Evolutionary conservation across 2,113 vertebrate species (phyloP), one percentile per base, ranked within the genome.

Genomic region (Synodontis membranacea): DNA sequence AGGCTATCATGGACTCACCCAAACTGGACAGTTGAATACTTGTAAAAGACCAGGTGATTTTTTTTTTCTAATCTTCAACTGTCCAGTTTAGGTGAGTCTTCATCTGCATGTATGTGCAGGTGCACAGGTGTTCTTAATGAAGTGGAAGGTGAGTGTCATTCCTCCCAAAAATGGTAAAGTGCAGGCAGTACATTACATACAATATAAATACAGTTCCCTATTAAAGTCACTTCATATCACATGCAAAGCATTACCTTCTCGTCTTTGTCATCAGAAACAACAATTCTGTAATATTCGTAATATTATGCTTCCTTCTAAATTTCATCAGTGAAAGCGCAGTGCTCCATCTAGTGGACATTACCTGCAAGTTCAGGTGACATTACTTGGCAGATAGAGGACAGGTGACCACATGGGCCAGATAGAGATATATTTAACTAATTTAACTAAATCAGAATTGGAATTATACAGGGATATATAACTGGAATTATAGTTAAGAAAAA

Each of bases 331-430:
- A 56, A 3, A 60, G 39, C 17, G 46, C 37, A 84, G 7, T 58
- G 34, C 83, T 21, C 39, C 70, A 84, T 75, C 70, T 84, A 84
- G 68, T 76, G 83, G 70, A 8, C 50, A 60, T 34, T 39, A 46
- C 3, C 0, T 23, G 15, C 68, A 84, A 4, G 15, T 60, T 84
- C 52, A 54, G 15, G 34, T 58, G 17, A 74, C 0, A 25, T 17
- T 2, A 62, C 34, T 74, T 74, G n/a, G 46, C 5, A 28, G 52
- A n/a, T 19, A 37, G 19, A 19, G 68, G 17, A 68, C 8, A 50
- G 5, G 1, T 64, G 60, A 54, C 28, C n/a, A 31, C 42, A 56
- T 44, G 52, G 14, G 15, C 14, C 25, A 48, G 9, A 28, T 75
- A 25, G 10, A 14, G 4, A 37, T 21, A 37, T 37, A 21, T 34